Evolutionary conservation across 2,113 vertebrate species (phyloP).

Genomic region (Labeo rohita): DNA sequence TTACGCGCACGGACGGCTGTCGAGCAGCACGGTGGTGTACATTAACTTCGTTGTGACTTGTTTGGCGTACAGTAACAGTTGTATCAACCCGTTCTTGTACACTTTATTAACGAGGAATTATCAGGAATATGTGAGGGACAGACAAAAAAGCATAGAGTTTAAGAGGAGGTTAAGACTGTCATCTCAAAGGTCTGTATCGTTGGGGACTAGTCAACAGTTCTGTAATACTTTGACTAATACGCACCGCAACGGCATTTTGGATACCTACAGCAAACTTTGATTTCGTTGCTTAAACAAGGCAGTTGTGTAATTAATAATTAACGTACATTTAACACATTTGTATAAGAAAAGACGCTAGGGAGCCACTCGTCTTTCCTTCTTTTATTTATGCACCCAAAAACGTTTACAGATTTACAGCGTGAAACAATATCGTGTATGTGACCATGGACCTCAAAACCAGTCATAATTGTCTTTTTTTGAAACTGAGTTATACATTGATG

Average conservation of each 20-base stretch:
- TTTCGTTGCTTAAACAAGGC: neutral
- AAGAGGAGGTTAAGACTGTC: slow-evolving; percentile 53
- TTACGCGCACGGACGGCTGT: slow-evolving; percentile 48
- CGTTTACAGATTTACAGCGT: too few species aligned
- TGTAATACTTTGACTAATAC: slow-evolving; percentile 48
- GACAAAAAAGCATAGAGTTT: slow-evolving; percentile 49
- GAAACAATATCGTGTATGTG: too few species aligned
- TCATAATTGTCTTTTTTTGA: too few species aligned
- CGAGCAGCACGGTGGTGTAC: slow-evolving; percentile 56
- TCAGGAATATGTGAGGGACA: slow-evolving; percentile 60
- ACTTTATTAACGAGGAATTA: slow-evolving; percentile 66
- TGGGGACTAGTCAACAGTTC: slow-evolving; percentile 54
- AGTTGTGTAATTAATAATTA: neutral
- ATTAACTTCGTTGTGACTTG: slow-evolving; percentile 64
- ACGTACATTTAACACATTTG: neutral
- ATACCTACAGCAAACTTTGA: slow-evolving; percentile 26
- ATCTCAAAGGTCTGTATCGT: slow-evolving; percentile 60
- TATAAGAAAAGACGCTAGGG: neutral
- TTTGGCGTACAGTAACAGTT: slow-evolving; percentile 66
- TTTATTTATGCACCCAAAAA: too few species aligned
- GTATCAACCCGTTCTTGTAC: slow-evolving; percentile 66
- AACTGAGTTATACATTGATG: too few species aligned
- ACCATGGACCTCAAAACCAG: too few species aligned
- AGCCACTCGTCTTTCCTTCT: too few species aligned
- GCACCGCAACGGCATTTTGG: slow-evolving; percentile 17